These are phyloP conservation scores for Rhyzopertha dominica DNA, from an alignment of 1,140 invertebrate genomes.

Conservation along the genomic window DNA sequence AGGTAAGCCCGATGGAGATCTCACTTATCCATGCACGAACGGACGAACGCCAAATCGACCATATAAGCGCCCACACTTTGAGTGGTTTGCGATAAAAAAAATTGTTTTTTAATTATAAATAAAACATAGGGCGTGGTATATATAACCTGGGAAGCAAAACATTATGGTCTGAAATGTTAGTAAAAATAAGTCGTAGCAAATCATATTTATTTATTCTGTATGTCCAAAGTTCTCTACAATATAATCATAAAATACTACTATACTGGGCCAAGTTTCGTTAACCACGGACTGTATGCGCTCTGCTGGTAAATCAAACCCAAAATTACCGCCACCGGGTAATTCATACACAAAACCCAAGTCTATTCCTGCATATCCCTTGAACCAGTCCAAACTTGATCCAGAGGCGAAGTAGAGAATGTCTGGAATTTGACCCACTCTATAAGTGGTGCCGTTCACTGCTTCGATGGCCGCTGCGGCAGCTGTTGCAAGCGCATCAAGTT, in stretches of 20 bases:
- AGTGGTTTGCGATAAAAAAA: too few relatives aligned
- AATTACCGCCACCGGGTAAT: constrained; percentile 55
- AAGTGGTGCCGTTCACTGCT: not conserved
- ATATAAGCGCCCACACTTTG: too few relatives aligned
- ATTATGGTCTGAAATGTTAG: too few relatives aligned
- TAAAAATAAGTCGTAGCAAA: too few relatives aligned
- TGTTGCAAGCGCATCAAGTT: constrained; percentile 28
- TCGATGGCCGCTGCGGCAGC: not conserved
- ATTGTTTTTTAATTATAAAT: too few relatives aligned
- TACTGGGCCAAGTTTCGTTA: constrained; percentile 54
- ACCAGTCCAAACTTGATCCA: constrained; percentile 66
- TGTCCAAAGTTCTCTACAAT: constrained; percentile 22
- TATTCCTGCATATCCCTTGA: constrained; percentile 54
- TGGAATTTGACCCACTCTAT: not conserved
- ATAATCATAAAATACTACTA: constrained; percentile 49
- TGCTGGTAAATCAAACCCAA: constrained; percentile 66
- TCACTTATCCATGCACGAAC: too few relatives aligned
- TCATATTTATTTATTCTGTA: too few relatives aligned
- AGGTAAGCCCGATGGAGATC: too few relatives aligned
- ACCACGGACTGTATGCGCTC: constrained; percentile 59
- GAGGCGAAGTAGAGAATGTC: constrained; percentile 44
- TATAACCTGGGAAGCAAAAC: too few relatives aligned
- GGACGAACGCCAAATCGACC: too few relatives aligned
- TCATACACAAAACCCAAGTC: constrained; percentile 67
- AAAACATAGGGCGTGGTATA: too few relatives aligned